A percentile compares a stretch with the other conserved stretches of the same genome.
Evolutionary conservation across 2,888 invertebrate genomes (phyloP).

Genomic region (Amphiduros pacificus): DNA sequence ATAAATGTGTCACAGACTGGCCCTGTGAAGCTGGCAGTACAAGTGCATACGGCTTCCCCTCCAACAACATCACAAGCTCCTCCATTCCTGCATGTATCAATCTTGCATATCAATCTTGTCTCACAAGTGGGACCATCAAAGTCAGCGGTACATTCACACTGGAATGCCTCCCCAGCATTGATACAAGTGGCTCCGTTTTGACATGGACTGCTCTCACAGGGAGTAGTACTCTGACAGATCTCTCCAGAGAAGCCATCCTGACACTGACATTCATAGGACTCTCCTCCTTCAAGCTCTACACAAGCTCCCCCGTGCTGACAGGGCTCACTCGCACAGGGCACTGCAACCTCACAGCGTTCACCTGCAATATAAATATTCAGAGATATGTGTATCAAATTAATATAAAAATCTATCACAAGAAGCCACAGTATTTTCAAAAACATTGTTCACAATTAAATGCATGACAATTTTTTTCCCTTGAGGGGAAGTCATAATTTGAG

Average conservation of each 20-base stretch:
- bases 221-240: constrained; percentile 30
- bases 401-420: background rate
- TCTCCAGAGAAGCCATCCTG: constrained; percentile 34
- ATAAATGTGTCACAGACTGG: constrained; percentile 26
- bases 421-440: background rate
- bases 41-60: constrained; percentile 21
- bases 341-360: constrained; percentile 25
- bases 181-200: constrained; percentile 39
- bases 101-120: constrained; percentile 31
- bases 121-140: constrained; percentile 35
- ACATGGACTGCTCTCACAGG: constrained; percentile 20
- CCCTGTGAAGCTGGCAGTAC: constrained; percentile 23
- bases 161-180: constrained; percentile 12
- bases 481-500: background rate
- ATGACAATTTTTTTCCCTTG: background rate
- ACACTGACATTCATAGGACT: constrained; percentile 41
- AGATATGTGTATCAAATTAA: background rate
- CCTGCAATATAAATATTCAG: constrained; percentile 13
- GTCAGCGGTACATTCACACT: constrained; percentile 27
- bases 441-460: background rate
- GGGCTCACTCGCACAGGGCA: constrained; percentile 19
- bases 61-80: constrained; percentile 23
- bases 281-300: constrained; percentile 11
- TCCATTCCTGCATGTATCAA: constrained; percentile 36
- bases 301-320: constrained; percentile 11